Evolutionary conservation across 2,888 invertebrate species (phyloP), one percentile per base, ranked within the genome.

Genomic region (Phengaris alcon): DNA sequence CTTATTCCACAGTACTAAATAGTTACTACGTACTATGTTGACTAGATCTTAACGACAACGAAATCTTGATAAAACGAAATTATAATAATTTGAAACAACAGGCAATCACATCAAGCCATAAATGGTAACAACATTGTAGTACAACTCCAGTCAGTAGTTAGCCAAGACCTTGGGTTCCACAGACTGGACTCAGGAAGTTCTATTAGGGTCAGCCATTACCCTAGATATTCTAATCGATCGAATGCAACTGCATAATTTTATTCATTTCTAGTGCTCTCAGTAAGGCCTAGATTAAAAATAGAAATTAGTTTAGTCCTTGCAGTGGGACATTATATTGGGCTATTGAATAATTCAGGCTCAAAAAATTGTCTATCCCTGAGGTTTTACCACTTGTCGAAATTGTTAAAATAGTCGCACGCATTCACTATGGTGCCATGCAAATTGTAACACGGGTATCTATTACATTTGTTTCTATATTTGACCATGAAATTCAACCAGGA

Each of bases 201-300:
- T 81, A 85, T 85, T 85, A 82, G 77, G 85, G 85, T 81, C 85
- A 82, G 75, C 77, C 77, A 78, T 77, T 78, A 76, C 57, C 54
- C 74, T 73, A 77, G 78, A 78, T 77, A 73, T 76, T 79, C 80
- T 79, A 77, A 75, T 48, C 68, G 77, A 72, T 52, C 54, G 35
- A 54, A 72, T 68, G 74, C 78, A 76, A 79, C 77, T 78, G 76
- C 75, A 68, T 76, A 48, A 77, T 74, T 44, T 13, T 51, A 54
- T 54, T 75, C 68, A 15, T 74, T 73, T 77, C 78, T 77, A 77
- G 35, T 35, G 4, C 35, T 35, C 35, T 59, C 22, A 22, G 22
- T 59, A 22, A 22, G 22, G 35, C 35, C 35, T 35, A 35, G 35
- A 35, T 35, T 35, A 35, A 35, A 35, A 35, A 35, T 35, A 35